These are phyloP conservation scores for Tetragonula clypearis DNA, from an alignment of 1,140 invertebrate genomes.

Conservation along the genomic window DNA sequence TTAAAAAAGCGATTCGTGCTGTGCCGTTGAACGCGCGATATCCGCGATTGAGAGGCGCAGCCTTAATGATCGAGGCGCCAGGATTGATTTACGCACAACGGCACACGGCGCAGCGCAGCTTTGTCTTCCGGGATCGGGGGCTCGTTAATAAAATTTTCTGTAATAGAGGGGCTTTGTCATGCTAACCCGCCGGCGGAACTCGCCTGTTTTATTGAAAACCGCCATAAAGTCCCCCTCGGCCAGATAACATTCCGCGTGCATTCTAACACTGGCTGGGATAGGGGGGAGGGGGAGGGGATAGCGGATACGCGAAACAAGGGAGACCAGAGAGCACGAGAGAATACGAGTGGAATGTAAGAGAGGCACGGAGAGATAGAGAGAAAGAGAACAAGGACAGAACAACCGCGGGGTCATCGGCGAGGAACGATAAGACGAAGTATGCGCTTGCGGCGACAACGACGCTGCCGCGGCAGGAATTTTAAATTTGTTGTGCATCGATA, in stretches of 20 bases:
- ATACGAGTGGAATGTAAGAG: not conserved
- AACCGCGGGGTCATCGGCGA: slow-evolving; percentile 27
- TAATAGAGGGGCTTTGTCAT: slow-evolving; percentile 64
- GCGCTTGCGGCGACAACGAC: not conserved
- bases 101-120: slow-evolving; percentile 57
- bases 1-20: slow-evolving; percentile 35
- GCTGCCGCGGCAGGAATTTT: slow-evolving; percentile 21
- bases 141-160: slow-evolving; percentile 74
- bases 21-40: not conserved
- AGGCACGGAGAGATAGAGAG: not conserved
- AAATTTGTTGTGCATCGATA: slow-evolving; percentile 17
- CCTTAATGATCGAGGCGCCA: slow-evolving; percentile 63
- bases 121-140: slow-evolving; percentile 72
- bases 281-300: not conserved
- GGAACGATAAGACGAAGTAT: slow-evolving; percentile 8
- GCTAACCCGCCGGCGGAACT: slow-evolving; percentile 24
- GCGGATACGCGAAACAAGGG: not conserved
- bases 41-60: slow-evolving; percentile 8
- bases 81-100: slow-evolving; percentile 68
- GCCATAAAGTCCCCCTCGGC: slow-evolving; percentile 62
- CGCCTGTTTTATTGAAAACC: slow-evolving; percentile 71
- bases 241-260: slow-evolving; percentile 48
- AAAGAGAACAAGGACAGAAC: not conserved
- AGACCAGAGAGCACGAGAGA: not conserved
- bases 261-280: not conserved